Percentiles rank a stretch among this genome's conserved stretches.
Evolutionary conservation across 2,797 vertebrate species (phyloP).

Genomic region (Heterohyrax brucei): DNA sequence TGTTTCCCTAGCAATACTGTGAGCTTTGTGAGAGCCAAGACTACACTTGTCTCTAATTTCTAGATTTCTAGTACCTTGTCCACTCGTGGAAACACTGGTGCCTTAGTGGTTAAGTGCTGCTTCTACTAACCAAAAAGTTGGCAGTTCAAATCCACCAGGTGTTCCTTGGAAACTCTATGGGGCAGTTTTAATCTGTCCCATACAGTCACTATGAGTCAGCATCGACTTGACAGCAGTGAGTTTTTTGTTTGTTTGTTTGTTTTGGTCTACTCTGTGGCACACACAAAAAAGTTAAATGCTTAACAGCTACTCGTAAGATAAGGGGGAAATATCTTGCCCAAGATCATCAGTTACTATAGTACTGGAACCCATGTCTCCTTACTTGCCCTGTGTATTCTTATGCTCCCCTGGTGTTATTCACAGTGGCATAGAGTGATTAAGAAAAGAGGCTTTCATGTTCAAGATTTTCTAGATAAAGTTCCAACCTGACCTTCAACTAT

Average conservation of each 20-base stretch:
- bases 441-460: background rate
- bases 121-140: too few species aligned
- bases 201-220: too few species aligned
- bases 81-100: background rate
- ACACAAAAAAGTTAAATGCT: background rate
- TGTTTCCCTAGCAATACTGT: background rate
- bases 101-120: too few species aligned
- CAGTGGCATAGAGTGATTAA: background rate
- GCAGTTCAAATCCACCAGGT: too few species aligned
- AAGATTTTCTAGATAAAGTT: background rate
- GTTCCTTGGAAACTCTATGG: too few species aligned
- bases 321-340: background rate
- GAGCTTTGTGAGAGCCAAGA: slow-evolving; percentile 36
- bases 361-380: background rate
- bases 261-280: too few species aligned
- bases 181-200: too few species aligned
- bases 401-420: background rate
- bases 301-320: slow-evolving; percentile 40
- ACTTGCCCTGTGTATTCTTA: background rate
- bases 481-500: background rate
- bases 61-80: background rate
- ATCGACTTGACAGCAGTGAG: too few species aligned
- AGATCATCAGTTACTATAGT: background rate
- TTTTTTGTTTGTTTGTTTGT: too few species aligned
- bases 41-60: background rate